phyloP scores from a whole-genome alignment of 2,113 vertebrate genomes.

The Nematolebias whitei region DNA sequence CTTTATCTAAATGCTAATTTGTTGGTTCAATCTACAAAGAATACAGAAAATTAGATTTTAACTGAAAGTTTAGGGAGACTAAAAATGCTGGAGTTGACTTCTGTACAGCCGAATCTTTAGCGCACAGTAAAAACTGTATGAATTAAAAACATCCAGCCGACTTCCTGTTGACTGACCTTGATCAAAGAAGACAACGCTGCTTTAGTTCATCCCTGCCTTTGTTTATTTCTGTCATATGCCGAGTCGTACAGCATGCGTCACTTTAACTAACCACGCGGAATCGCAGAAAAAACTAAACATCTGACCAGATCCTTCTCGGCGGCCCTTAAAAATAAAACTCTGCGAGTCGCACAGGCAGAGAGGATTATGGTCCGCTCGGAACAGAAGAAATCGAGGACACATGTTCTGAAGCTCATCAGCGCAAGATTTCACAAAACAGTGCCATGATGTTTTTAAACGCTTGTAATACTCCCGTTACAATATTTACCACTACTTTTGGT shows the following conservation, averaged over 20 bases:
- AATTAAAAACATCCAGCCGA: slow-evolving; percentile 9
- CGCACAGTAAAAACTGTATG: slow-evolving; percentile 11
- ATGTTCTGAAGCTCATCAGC: slow-evolving; percentile 6
- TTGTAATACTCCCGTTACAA: too few species aligned
- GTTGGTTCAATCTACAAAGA: slow-evolving; percentile 30
- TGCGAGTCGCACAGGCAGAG: slow-evolving; percentile 35
- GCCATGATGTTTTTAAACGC: too few species aligned
- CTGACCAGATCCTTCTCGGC: slow-evolving; percentile 38
- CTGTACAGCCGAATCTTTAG: too few species aligned
- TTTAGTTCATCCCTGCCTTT: slow-evolving; percentile 5
- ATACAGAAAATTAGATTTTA: slow-evolving; percentile 24
- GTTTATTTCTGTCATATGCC: slow-evolving; percentile 25
- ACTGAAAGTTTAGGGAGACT: too few species aligned
- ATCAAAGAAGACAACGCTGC: slow-evolving; percentile 22
- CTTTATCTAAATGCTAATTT: slow-evolving; percentile 27
- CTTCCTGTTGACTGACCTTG: slow-evolving; percentile 40
- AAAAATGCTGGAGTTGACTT: too few species aligned
- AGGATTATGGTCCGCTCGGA: slow-evolving; percentile 40
- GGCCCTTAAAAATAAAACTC: slow-evolving; percentile 24
- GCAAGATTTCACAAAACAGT: neutral
- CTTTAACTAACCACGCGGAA: slow-evolving; percentile 10
- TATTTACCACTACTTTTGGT: neutral
- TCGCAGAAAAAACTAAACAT: slow-evolving; percentile 24
- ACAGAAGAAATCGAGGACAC: slow-evolving; percentile 25
- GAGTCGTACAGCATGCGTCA: slow-evolving; percentile 7